Evolutionary conservation across 1,140 invertebrate species (phyloP), one percentile per base, ranked within the genome.

Genomic region (Dryas iulia): DNA sequence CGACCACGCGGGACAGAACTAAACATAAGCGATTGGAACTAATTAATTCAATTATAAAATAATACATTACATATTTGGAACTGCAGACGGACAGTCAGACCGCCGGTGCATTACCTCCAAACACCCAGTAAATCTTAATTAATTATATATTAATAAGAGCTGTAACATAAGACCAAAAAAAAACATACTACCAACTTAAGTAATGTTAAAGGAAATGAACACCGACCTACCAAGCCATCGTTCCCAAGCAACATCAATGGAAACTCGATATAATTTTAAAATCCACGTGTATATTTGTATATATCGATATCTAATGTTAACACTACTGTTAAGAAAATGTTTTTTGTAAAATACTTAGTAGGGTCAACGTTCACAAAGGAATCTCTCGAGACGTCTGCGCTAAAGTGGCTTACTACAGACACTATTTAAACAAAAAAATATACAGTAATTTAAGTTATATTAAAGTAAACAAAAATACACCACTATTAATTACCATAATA

Each of bases 1-100:
- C 69, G 58, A 35, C 62, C 59, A 57, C 63, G 59, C 65, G 56
- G 61, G 62, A 66, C 64, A 79, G 72, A 78, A 80, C 75, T 81
- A 86, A 89, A 85, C 75, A 78, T 73, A 87, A 84, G 80, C 80
- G 77, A 80, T 83, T 76, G 71, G 71, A 79, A 84, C 80, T 77
- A 79, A 82, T 73, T 77, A 79, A 82, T 73, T 66, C 14, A 81
- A 83, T 78, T 79, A 79, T 60, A 81, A 71, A 86, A 87, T 84
- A 90, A 88, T 86, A 86, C 83, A 86, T 26, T 47, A 54, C 21
- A 56, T 26, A 56, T 56, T 25, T 56, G 25, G 21, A 56, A 56
- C 10, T n/a, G n/a, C 53, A 31, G 72, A 69, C 76, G 75, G 74
- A 47, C 70, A 71, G 69, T 77, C 60, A 52, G 31, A 72, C 62